phyloP scores from a whole-genome alignment of 1,140 invertebrate species.

The Meloidogyne exigua region DNA sequence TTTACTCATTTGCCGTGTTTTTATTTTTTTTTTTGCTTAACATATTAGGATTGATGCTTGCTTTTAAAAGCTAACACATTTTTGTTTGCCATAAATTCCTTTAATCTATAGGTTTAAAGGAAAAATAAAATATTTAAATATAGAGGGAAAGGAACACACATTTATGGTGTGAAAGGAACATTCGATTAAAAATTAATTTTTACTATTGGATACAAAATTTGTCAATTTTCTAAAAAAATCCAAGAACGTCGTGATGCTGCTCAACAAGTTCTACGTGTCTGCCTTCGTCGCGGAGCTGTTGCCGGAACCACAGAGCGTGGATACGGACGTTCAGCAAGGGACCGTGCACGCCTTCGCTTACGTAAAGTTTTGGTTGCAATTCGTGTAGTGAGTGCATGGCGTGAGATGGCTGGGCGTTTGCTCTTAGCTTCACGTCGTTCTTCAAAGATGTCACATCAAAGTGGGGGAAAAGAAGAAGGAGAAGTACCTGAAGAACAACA shows the following conservation, averaged over 20 bases:
- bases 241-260: slow-evolving; percentile 26
- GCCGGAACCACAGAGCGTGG: slow-evolving; percentile 22
- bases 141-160: no score
- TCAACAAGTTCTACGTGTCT: slow-evolving; percentile 23
- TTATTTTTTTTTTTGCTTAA: background rate
- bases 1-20: background rate
- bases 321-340: slow-evolving; percentile 16
- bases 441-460: slow-evolving; percentile 17
- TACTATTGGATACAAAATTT: background rate
- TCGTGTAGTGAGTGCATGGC: slow-evolving; percentile 54
- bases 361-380: slow-evolving; percentile 60
- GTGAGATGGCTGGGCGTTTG: slow-evolving; percentile 37
- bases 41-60: background rate
- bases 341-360: slow-evolving; percentile 52
- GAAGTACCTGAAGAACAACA: background rate
- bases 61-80: background rate
- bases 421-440: slow-evolving; percentile 31
- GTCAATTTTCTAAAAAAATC: background rate
- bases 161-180: no score
- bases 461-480: slow-evolving; percentile 4
- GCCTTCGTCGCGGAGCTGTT: slow-evolving; percentile 49
- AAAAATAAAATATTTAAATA: no score
- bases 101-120: no score
- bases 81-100: no score
- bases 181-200: background rate